Base-by-base conservation (phyloP, 2,113 vertebrate genomes). In the Nycticryphes semicollaris region DNA sequence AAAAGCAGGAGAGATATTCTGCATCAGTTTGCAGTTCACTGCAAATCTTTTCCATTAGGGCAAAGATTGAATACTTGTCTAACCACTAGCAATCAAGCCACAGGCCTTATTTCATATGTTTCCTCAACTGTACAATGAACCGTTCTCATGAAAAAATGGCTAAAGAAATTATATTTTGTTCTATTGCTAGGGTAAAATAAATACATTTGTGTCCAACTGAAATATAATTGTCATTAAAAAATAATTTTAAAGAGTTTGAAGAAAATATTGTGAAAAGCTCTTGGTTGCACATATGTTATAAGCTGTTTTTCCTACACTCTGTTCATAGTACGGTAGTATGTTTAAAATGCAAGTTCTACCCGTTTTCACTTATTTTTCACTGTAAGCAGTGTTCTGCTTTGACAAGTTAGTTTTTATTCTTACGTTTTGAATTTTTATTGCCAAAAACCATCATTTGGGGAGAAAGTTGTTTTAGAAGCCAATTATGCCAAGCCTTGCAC, bases 141-240 rank as follows among this genome's bases (percentile, higher is more conserved):
- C 99, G 98, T 99, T 99, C 98, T 99, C 98, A 98, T 99, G 98
- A 98, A 98, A 98, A 97, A 99, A 99, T 98, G 98, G 99, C 99
- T 98, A 98, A 99, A 99, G 99, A 99, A 99, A 98, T 99, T 99
- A 98, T 99, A 99, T 99, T 99, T 99, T 99, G 99, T 99, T 99
- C 99, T 99, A 99, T 99, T 99, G 99, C 99, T 99, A 99, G 99
- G 99, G 98, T 99, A 98, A 99, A 99, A 99, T 98, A 98, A 99
- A 99, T 98, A 98, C 98, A 94, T 98, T 98, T 98, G 98, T 99
- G 98, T 98, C 98, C 99, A 98, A 97, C 97, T 96, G 98, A 99
- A 98, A 98, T 99, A 99, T 98, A 98, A 99, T 98, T 99, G 98
- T 99, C 97, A 98, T 99, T 99, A 99, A 98, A 96, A 95, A 98